These are phyloP conservation scores for Lumbricus terrestris DNA, from an alignment of 2,888 invertebrate genomes.

Conservation along the genomic window DNA sequence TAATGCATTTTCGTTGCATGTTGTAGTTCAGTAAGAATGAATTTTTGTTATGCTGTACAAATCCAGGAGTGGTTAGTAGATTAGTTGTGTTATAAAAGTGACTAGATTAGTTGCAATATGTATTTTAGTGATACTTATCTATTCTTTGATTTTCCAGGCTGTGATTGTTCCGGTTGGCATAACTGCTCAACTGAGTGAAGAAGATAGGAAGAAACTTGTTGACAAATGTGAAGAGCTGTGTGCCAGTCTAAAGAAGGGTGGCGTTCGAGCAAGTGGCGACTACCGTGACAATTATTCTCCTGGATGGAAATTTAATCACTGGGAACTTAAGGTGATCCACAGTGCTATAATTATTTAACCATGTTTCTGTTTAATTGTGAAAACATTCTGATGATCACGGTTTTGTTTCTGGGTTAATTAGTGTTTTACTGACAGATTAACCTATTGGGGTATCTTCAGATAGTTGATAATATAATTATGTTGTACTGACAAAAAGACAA, in stretches of 20 bases:
- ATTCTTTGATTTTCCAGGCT: slow-evolving; percentile 53
- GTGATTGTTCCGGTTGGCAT: slow-evolving; percentile 95
- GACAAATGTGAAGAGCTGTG: slow-evolving; percentile 71
- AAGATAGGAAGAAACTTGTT: slow-evolving; percentile 71
- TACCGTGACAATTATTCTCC: slow-evolving; percentile 94
- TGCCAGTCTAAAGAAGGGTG: slow-evolving; percentile 50
- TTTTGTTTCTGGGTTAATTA: no score
- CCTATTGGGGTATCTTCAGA: not conserved
- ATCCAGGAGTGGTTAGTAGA: not conserved
- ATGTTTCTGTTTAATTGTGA: no score
- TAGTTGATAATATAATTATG: not conserved
- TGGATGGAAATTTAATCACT: slow-evolving; percentile 98
- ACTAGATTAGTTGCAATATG: not conserved
- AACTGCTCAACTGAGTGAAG: slow-evolving; percentile 75
- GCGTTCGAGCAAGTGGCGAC: slow-evolving; percentile 80
- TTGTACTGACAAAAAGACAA: not conserved
- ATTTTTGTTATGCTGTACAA: not conserved
- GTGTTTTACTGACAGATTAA: no score
- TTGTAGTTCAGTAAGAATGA: not conserved
- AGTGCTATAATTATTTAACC: no score
- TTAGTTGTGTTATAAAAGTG: not conserved
- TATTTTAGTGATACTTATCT: not conserved
- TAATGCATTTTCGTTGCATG: not conserved
- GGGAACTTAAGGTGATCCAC: slow-evolving; percentile 79
- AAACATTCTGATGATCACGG: no score